Evolutionary conservation across 2,888 invertebrate species (phyloP), one percentile per base, ranked within the genome.

Genomic region (Leucania comma): DNA sequence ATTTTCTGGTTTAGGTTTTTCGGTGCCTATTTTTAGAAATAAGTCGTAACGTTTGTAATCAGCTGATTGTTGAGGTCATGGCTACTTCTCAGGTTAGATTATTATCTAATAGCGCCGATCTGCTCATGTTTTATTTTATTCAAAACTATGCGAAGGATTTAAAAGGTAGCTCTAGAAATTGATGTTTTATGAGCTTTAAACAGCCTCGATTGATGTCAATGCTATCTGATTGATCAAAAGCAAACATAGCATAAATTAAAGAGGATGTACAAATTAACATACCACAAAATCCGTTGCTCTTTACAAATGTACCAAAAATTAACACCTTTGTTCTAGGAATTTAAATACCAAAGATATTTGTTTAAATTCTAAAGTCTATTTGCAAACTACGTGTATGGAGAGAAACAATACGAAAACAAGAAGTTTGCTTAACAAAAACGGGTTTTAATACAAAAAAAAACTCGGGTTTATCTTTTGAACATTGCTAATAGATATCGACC

Each of bases 401-500:
- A 67, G 68, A 58, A 64, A 80, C 68, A 77, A 75, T 70, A 76
- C 32, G n/a, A 68, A 61, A 57, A 73, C 70, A 68, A 46, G 59
- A 68, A 54, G 76, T 76, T 50, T 73, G 12, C 24, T 72, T 48
- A 61, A 73, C 53, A 71, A 77, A 78, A 60, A 48, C 24, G 26
- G 42, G 38, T 63, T 60, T 68, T 75, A 68, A 38, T 46, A 42
- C 32, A 64, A 72, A 79, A 77, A 29, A 70, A 32, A 17, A 10
- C 9, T 68, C 9, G 29, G 60, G 51, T 26, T 54, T 78, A 66
- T 81, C 63, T 54, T 50, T 68, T 24, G 35, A 56, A 65, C 63
- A 73, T 70, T 51, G 76, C 72, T 83, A 85, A 80, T 84, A 81
- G 84, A 75, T 74, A 71, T 82, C 72, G 72, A 84, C 74, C 82